phyloP scores from a whole-genome alignment of 2,113 vertebrate species.

The Merops nubicus region DNA sequence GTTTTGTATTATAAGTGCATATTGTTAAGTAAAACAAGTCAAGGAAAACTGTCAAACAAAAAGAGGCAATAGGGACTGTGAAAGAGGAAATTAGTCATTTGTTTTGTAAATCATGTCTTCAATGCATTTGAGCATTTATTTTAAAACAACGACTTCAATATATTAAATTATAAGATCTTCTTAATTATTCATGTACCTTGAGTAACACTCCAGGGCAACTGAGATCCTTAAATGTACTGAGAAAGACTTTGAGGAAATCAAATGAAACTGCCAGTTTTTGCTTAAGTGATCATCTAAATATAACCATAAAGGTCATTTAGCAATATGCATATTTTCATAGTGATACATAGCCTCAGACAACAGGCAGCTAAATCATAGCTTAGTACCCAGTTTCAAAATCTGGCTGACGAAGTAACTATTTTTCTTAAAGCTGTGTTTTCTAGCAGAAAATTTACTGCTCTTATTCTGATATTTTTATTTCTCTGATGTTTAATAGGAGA shows the following conservation, averaged over 20 bases:
- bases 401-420: not conserved
- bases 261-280: constrained; percentile 15
- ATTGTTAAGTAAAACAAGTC: not conserved
- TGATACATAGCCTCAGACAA: not conserved
- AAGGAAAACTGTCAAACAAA: not conserved
- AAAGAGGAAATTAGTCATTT: not conserved
- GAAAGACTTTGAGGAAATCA: constrained; percentile 1
- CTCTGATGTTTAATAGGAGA: not conserved
- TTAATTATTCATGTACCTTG: not conserved
- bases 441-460: not conserved
- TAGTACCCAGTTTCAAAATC: not conserved
- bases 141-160: not conserved
- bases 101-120: not conserved
- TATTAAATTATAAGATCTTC: not conserved
- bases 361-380: not conserved
- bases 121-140: not conserved
- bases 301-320: constrained; percentile 34
- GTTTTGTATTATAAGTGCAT: not conserved
- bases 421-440: not conserved
- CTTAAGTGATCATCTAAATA: constrained; percentile 20
- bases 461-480: not conserved
- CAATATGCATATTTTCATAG: not conserved
- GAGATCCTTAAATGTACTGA: not conserved
- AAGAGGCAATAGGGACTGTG: not conserved
- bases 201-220: not conserved